Evolutionary conservation across 2,888 invertebrate genomes (phyloP).

Genomic region (Tolmerus cingulatus): DNA sequence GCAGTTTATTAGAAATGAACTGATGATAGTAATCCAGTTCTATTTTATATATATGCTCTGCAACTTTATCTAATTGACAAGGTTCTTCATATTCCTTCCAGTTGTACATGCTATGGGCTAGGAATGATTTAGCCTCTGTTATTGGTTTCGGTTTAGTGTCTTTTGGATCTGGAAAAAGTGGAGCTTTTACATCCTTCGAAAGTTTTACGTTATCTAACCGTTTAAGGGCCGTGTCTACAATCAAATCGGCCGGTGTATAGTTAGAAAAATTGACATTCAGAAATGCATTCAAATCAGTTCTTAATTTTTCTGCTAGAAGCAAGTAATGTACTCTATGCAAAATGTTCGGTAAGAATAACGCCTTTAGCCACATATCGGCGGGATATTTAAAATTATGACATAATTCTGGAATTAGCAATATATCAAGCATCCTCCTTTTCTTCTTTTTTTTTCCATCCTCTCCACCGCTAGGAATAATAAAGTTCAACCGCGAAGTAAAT

Average conservation of each 20-base stretch:
- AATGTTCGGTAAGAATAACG: constrained; percentile 82
- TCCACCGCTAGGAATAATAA: constrained; percentile 54
- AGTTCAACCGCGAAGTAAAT: constrained; percentile 59
- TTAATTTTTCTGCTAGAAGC: constrained; percentile 59
- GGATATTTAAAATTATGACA: constrained; percentile 78
- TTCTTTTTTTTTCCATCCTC: constrained; percentile 57
- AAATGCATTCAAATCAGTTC: constrained; percentile 60
- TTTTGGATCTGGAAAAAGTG: constrained; percentile 1
- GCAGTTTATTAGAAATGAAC: constrained; percentile 63
- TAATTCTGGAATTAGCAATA: constrained; percentile 87
- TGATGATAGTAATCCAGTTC: constrained; percentile 76
- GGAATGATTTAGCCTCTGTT: neutral
- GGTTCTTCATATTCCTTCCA: constrained; percentile 68
- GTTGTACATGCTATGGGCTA: constrained; percentile 44
- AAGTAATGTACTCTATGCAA: constrained; percentile 71
- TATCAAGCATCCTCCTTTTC: constrained; percentile 58
- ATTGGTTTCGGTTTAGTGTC: constrained; percentile 4
- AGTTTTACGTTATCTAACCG: constrained; percentile 51
- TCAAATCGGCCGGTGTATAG: constrained; percentile 56
- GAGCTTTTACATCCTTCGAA: neutral
- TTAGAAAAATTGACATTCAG: constrained; percentile 52
- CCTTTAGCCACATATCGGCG: constrained; percentile 83
- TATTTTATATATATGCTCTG: constrained; percentile 68
- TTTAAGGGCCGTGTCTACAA: constrained; percentile 56
- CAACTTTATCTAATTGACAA: constrained; percentile 70